These are phyloP conservation scores for Diacarnus erythraeanus DNA, from an alignment of 37 sponge, comb jelly and placozoan species.

Conservation along the genomic window DNA sequence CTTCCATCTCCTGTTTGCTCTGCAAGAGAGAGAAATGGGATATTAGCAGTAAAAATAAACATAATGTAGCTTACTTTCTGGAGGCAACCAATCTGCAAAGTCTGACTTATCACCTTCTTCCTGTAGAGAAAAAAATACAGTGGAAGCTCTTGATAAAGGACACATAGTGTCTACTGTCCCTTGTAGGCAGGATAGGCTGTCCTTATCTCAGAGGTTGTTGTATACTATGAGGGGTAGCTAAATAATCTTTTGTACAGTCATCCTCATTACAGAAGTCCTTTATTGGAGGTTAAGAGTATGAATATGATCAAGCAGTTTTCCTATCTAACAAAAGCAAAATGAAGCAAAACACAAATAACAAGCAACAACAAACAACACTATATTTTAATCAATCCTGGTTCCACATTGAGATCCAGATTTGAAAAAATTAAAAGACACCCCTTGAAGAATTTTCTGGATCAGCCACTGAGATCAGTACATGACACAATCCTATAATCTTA, in stretches of 20 bases:
- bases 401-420: neutral
- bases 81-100: slow-evolving; percentile 69
- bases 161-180: neutral
- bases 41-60: neutral
- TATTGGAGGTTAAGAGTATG: neutral
- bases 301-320: neutral
- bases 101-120: slow-evolving; percentile 3
- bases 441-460: too few species aligned
- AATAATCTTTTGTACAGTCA: neutral
- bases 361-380: neutral
- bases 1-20: slow-evolving; percentile 84
- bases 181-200: too few species aligned
- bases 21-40: neutral
- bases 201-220: too few species aligned
- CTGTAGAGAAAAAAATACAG: neutral
- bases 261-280: neutral
- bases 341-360: neutral
- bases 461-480: too few species aligned
- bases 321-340: neutral
- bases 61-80: slow-evolving; percentile 49
- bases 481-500: too few species aligned
- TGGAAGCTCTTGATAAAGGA: neutral
- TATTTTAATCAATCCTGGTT: neutral
- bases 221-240: too few species aligned
- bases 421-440: neutral